Conservation (phyloP, 2,113 vertebrate genomes). For the Chaetodon trifascialis region DNA sequence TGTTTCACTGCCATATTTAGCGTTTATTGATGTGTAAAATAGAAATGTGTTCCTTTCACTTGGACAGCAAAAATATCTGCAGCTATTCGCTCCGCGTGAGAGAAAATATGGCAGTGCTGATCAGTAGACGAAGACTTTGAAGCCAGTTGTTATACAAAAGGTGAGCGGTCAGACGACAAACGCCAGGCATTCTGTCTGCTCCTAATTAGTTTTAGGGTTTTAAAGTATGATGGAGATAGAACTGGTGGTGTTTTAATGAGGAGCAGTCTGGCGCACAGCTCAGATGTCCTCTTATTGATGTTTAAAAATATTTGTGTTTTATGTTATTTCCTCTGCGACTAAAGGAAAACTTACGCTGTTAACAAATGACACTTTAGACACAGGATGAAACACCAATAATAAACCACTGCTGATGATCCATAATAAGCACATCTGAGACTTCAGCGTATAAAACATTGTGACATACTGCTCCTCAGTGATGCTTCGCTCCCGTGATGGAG, state of each 20-base stretch:
- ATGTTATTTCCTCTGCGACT: conserved; percentile 9
- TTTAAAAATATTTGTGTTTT: conserved; percentile 29
- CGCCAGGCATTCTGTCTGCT: conserved; percentile 52
- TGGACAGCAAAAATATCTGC: conserved; percentile 43
- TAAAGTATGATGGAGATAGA: conserved; percentile 39
- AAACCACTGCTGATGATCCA: background rate
- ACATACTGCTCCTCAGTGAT: conserved; percentile 5
- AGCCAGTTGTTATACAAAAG: conserved; percentile 64
- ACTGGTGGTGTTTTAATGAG: conserved; percentile 48
- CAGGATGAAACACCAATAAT: background rate
- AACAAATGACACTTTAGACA: conserved; percentile 1
- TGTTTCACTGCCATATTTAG: conserved; percentile 66
- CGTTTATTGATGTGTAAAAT: conserved; percentile 63
- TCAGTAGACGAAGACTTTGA: conserved; percentile 60
- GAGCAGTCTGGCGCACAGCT: conserved; percentile 40
- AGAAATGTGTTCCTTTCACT: conserved; percentile 40
- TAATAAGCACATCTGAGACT: background rate
- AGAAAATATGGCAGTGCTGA: conserved; percentile 44
- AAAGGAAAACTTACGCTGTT: background rate
- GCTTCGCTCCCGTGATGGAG: background rate
- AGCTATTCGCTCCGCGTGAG: conserved; percentile 37
- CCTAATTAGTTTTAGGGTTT: conserved; percentile 54
- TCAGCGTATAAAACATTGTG: background rate
- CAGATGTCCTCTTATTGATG: conserved; percentile 22
- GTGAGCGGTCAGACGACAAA: conserved; percentile 59